Evolutionary conservation across 2,888 invertebrate genomes (phyloP).

Genomic region (Minunthozetes semirufus): DNA sequence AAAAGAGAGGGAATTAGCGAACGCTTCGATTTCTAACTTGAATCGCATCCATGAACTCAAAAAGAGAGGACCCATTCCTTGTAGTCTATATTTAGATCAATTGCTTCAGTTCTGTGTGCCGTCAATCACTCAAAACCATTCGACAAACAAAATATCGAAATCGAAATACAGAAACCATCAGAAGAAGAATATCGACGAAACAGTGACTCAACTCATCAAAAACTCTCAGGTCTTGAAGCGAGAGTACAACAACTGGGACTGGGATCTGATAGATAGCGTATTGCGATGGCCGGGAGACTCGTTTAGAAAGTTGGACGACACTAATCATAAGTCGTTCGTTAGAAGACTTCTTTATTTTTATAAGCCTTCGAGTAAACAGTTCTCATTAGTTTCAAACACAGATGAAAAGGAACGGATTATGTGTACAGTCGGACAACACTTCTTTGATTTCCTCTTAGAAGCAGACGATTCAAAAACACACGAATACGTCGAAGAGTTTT

Average conservation of each 20-base stretch:
- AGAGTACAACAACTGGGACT: constrained; percentile 76
- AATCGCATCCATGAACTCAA: constrained; percentile 63
- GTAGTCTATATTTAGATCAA: constrained; percentile 74
- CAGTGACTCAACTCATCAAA: constrained; percentile 53
- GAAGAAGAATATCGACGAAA: constrained; percentile 40
- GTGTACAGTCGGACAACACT: constrained; percentile 54
- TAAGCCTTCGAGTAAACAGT: constrained; percentile 77
- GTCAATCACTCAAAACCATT: constrained; percentile 7
- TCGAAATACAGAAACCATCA: not conserved
- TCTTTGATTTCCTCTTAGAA: constrained; percentile 65
- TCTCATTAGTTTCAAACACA: constrained; percentile 65
- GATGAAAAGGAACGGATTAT: constrained; percentile 50
- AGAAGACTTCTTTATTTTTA: constrained; percentile 73
- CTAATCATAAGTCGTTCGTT: constrained; percentile 60
- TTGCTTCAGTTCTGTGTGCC: constrained; percentile 43
- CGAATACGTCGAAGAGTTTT: constrained; percentile 66
- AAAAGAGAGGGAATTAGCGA: constrained; percentile 52
- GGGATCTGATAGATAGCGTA: constrained; percentile 78
- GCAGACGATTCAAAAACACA: constrained; percentile 63
- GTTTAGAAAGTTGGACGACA: constrained; percentile 59
- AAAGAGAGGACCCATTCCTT: constrained; percentile 70
- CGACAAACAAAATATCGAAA: not conserved
- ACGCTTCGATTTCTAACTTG: constrained; percentile 72
- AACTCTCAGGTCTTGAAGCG: constrained; percentile 72
- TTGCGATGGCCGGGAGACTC: constrained; percentile 55